phyloP scores from a whole-genome alignment of 2,113 vertebrate species.

The Phaethornis superciliosus region DNA sequence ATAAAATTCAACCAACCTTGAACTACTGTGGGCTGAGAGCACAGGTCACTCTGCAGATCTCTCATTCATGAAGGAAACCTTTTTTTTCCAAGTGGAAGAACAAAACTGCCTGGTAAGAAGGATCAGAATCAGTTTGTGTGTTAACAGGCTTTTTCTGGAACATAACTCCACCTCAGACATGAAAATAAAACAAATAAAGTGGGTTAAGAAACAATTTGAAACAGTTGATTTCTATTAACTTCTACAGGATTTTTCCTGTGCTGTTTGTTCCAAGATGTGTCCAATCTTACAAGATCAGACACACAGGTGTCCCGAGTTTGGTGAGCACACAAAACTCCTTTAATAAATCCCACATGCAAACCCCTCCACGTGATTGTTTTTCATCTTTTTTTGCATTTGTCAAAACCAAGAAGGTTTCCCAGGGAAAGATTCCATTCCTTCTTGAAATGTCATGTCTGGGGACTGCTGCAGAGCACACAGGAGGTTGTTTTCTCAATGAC shows the following conservation, averaged over 20 bases:
- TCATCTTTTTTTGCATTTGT: too few relatives aligned
- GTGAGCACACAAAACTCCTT: not conserved
- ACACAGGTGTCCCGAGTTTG: not conserved
- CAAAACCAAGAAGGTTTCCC: not conserved
- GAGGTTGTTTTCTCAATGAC: not conserved
- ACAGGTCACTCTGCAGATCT: not conserved
- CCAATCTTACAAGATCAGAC: not conserved
- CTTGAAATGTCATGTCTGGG: rapidly evolving
- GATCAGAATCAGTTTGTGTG: not conserved
- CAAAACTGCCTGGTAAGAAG: not conserved
- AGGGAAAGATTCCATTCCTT: not conserved
- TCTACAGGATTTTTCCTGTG: not conserved
- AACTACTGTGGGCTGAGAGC: not conserved
- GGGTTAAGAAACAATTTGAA: not conserved
- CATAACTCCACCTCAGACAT: not conserved
- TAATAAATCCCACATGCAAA: not conserved
- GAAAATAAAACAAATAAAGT: not conserved
- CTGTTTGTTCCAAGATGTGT: not conserved
- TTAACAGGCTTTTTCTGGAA: not conserved
- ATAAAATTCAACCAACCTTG: not conserved
- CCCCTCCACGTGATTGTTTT: rapidly evolving
- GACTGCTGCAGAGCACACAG: rapidly evolving
- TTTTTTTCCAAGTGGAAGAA: not conserved
- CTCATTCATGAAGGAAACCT: not conserved
- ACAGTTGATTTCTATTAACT: not conserved